Evolutionary conservation across 1,140 invertebrate species (phyloP), one percentile per base, ranked within the genome.

Genomic region (Magallana angulata): DNA sequence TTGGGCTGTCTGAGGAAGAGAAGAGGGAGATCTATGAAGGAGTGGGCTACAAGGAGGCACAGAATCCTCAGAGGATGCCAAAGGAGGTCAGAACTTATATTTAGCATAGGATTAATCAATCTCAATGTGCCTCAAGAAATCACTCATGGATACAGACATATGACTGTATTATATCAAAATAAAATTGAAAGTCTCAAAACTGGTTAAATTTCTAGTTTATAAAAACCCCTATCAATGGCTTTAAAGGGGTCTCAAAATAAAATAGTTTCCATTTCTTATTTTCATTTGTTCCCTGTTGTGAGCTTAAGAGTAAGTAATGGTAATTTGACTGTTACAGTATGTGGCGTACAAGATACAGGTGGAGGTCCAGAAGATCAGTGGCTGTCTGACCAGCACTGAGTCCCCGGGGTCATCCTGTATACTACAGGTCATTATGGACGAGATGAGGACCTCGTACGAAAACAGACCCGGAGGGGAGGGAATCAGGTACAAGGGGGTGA

Each of bases 321-420:
- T 48, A 5, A 48, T 48, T 81, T 82, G 16, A 3, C 9, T 62
- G 7, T 85, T 18, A 8, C 30, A 80, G 30, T 12, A 80, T 80
- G 30, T 94, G 24, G 93, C 92, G 91, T 97, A 97, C 90, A 97
- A 97, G 94, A 95, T 97, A 60, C 97, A 97, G 94, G 96, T 98
- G 89, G 97, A 97, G 11, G 92, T 98, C 59, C 97, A 97, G 24
- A 97, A 97, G 92, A 96, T 96, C 91, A 96, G 96, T 58, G 76
- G 97, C 24, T 97, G 96, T 62, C 93, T 98, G 64, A 95, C 97
- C 85, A 97, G 96, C 90, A 96, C 96, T 85, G 96, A 96, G 68
- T 96, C 96, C 91, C 97, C 97, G 94, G 64, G 18, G 7, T 71
- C 64, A 30, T n/a, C 6, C 5, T 71, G 64, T 18, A 96, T 98